Evolutionary conservation across 2,888 invertebrate species (phyloP).

Genomic region (Metalampra italica): DNA sequence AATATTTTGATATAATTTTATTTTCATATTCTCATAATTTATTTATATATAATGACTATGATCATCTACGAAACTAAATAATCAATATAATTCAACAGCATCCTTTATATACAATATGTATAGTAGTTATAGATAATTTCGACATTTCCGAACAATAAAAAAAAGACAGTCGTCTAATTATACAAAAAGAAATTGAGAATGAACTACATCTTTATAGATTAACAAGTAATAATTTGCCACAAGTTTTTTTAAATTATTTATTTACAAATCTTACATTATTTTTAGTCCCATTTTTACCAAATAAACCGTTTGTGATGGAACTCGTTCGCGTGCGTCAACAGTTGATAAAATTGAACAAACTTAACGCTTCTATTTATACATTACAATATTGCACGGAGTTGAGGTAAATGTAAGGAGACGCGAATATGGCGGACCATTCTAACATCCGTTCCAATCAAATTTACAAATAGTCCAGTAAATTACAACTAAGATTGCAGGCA

Average conservation of each 20-base stretch:
- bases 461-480: too few relatives aligned
- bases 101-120: conserved; percentile 76
- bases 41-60: conserved; percentile 76
- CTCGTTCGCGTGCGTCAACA: conserved; percentile 30
- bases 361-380: conserved; percentile 38
- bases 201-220: conserved; percentile 59
- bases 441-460: too few relatives aligned
- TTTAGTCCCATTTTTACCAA: conserved; percentile 75
- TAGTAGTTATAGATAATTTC: conserved; percentile 55
- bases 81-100: conserved; percentile 74
- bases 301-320: conserved; percentile 50
- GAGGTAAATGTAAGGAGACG: conserved; percentile 1
- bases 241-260: conserved; percentile 65
- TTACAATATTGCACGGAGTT: conserved; percentile 1
- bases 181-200: conserved; percentile 61
- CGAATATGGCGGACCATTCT: neutral
- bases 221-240: conserved; percentile 76
- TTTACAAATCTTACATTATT: conserved; percentile 74
- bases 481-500: too few relatives aligned
- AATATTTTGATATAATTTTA: conserved; percentile 73
- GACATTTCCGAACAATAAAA: conserved; percentile 47
- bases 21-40: conserved; percentile 63
- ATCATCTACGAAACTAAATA: conserved; percentile 77
- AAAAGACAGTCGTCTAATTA: conserved; percentile 50
- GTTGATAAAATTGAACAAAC: conserved; percentile 58